Conservation (phyloP, 2,888 invertebrate species). For the Tenthredo distinguenda region DNA sequence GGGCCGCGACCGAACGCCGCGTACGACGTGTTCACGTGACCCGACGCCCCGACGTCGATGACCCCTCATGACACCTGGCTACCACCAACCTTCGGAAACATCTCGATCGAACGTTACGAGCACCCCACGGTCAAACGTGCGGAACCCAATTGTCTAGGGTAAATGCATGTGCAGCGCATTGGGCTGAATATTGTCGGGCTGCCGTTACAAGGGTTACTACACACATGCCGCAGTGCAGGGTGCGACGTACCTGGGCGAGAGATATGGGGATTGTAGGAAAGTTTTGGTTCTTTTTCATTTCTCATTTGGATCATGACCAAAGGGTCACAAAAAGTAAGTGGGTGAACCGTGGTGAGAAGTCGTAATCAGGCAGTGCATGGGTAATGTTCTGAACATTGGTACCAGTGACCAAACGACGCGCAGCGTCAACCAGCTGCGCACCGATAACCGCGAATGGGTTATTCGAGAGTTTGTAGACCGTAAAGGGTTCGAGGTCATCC, state of each 20-base stretch:
- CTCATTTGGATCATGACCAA: constrained; percentile 13
- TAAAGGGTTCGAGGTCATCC: background rate
- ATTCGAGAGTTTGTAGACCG: background rate
- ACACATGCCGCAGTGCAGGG: background rate
- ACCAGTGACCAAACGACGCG: constrained; percentile 28
- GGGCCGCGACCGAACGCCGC: background rate
- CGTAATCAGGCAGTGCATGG: constrained; percentile 21
- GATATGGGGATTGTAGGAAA: background rate
- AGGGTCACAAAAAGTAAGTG: constrained; percentile 1
- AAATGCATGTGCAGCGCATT: background rate
- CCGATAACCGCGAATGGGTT: constrained; percentile 36
- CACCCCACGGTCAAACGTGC: constrained; percentile 8
- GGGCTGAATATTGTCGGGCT: background rate
- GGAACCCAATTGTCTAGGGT: background rate
- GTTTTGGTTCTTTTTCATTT: background rate
- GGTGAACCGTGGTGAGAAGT: constrained; percentile 46
- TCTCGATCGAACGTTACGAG: constrained; percentile 17
- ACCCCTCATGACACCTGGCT: constrained; percentile 36
- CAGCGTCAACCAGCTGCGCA: background rate
- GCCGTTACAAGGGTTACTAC: background rate
- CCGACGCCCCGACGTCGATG: constrained; percentile 46
- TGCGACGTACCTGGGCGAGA: background rate
- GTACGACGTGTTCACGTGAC: constrained; percentile 46
- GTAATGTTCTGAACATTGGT: constrained; percentile 7
- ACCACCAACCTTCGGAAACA: constrained; percentile 30